Conservation (phyloP, 2,888 invertebrate genomes). For the Stenodema calcarata region DNA sequence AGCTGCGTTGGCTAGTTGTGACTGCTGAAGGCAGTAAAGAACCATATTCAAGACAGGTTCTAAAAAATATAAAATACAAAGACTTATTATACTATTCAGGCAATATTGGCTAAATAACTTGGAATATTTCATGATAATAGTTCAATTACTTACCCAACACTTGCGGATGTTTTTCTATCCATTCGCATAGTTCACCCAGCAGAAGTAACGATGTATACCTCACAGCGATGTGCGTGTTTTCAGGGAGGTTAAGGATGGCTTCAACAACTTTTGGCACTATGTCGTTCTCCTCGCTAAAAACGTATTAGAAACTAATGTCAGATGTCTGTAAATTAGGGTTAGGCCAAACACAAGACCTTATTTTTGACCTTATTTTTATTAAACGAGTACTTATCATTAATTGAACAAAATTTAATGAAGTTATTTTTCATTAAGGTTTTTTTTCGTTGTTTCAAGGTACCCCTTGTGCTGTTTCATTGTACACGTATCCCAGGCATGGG, state of each 20-base stretch:
- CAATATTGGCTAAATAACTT: background rate
- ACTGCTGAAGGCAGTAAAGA: conserved; percentile 74
- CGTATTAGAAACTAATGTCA: no score
- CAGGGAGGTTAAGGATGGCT: conserved; percentile 85
- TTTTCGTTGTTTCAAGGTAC: no score
- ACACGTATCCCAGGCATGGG: no score
- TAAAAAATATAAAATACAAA: conserved; percentile 56
- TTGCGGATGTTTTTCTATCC: conserved; percentile 88
- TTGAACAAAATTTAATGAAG: no score
- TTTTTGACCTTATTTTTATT: no score
- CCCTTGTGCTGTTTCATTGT: no score
- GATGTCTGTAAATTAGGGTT: no score
- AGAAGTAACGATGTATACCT: conserved; percentile 86
- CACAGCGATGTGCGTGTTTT: conserved; percentile 82
- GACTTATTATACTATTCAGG: no score
- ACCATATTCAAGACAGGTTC: conserved; percentile 84
- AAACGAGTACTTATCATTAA: no score
- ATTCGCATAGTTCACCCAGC: conserved; percentile 91
- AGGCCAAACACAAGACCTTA: no score
- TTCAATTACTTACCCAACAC: conserved; percentile 67
- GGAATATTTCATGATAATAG: no score
- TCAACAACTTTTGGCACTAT: conserved; percentile 93
- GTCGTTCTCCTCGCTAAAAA: conserved; percentile 82
- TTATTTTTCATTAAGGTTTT: no score
- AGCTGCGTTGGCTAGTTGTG: conserved; percentile 78